Conservation (phyloP, 2,113 vertebrate species). For the Sylvia atricapilla region DNA sequence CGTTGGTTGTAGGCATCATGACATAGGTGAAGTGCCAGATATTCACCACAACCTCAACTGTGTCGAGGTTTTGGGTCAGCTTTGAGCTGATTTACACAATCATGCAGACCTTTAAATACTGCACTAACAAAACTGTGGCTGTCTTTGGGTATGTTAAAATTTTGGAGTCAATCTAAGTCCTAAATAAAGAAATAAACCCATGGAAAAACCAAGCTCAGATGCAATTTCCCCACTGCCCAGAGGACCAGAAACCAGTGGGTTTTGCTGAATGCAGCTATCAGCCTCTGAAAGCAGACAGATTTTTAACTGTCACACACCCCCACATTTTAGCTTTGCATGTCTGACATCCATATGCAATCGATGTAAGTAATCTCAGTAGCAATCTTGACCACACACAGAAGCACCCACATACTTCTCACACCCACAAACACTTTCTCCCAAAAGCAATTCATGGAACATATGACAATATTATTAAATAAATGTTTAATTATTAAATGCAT, state of each 20-base stretch:
- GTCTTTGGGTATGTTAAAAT: background rate
- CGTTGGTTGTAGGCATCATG: background rate
- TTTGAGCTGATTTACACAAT: background rate
- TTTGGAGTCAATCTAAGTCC: background rate
- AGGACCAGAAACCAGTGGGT: slow-evolving; percentile 14
- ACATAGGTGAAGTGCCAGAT: background rate
- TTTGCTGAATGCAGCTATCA: slow-evolving; percentile 1
- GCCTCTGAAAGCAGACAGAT: slow-evolving; percentile 33
- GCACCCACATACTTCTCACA: slow-evolving; percentile 64
- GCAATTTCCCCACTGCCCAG: background rate
- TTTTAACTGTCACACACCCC: slow-evolving; percentile 59
- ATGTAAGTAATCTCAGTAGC: slow-evolving; percentile 38
- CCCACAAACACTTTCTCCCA: slow-evolving; percentile 50
- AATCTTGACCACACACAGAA: slow-evolving; percentile 48
- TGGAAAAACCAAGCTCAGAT: background rate
- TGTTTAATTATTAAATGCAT: background rate
- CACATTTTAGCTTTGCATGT: slow-evolving; percentile 26
- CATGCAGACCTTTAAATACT: background rate
- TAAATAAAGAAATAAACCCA: background rate
- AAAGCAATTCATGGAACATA: slow-evolving; percentile 8
- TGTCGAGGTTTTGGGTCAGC: background rate
- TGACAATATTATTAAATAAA: background rate
- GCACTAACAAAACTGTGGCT: background rate
- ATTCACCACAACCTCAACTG: background rate
- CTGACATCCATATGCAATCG: slow-evolving; percentile 12